A percentile compares a stretch with the other conserved stretches of the same genome.
phyloP scores from a whole-genome alignment of 1,140 invertebrate species.

The Chironomus striatipennis region DNA sequence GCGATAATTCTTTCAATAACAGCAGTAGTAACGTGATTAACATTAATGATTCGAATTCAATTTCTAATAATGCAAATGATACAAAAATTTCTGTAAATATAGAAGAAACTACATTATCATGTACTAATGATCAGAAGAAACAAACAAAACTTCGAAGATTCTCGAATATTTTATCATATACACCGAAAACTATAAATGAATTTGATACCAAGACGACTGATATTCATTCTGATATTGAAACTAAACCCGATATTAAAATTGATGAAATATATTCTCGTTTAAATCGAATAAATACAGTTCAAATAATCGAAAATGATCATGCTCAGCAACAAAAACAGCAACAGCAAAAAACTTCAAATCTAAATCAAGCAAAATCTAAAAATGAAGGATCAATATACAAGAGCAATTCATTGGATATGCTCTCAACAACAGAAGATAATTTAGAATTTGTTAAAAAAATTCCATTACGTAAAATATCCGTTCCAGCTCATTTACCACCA shows the following conservation, averaged over 20 bases:
- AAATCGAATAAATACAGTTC: constrained; percentile 28
- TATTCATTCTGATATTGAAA: not conserved
- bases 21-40: not conserved
- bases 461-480: constrained; percentile 5
- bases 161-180: constrained; percentile 38
- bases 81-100: not conserved
- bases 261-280: constrained; percentile 1
- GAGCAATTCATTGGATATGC: constrained; percentile 8
- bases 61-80: constrained; percentile 3
- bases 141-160: constrained; percentile 37
- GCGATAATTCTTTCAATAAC: constrained; percentile 6
- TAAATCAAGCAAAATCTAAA: not conserved
- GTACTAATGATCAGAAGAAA: constrained; percentile 27
- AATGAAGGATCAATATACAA: constrained; percentile 10
- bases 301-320: constrained; percentile 30
- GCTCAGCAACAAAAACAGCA: not conserved
- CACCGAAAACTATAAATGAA: constrained; percentile 22
- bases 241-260: not conserved
- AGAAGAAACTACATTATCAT: not conserved
- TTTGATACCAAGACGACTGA: not conserved
- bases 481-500: not conserved
- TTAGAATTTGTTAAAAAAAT: constrained; percentile 2
- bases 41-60: constrained; percentile 4
- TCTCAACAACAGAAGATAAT: not conserved
- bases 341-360: not conserved